A percentile compares a stretch with the other conserved stretches of the same genome.
phyloP scores from a whole-genome alignment of 1,140 invertebrate genomes.

The Anoplophora glabripennis region DNA sequence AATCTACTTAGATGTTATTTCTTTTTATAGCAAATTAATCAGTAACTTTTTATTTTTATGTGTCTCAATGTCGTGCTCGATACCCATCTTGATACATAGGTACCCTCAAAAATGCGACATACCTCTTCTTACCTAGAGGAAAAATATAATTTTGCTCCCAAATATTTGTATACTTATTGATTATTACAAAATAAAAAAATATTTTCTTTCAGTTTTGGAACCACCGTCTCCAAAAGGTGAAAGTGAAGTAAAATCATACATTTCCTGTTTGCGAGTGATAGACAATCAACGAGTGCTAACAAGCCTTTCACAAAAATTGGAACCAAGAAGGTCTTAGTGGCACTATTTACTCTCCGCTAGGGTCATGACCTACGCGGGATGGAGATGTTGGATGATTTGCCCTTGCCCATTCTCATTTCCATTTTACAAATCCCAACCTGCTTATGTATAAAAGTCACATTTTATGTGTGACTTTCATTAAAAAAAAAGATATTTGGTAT shows the following conservation, averaged over 20 bases:
- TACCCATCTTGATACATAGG: too few species aligned
- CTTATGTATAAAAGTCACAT: background rate
- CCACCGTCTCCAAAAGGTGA: constrained; percentile 68
- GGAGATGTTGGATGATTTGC: constrained; percentile 19
- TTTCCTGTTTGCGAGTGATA: constrained; percentile 68
- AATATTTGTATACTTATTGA: too few species aligned
- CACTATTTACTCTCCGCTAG: constrained; percentile 17
- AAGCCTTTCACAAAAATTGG: constrained; percentile 69
- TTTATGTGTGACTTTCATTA: background rate
- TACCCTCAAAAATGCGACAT: too few species aligned
- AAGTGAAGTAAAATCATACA: constrained; percentile 62
- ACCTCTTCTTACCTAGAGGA: too few species aligned
- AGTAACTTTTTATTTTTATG: too few species aligned
- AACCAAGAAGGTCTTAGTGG: constrained; percentile 56
- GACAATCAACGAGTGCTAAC: constrained; percentile 76
- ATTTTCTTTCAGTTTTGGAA: constrained; percentile 55
- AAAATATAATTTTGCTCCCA: too few species aligned
- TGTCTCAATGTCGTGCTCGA: too few species aligned
- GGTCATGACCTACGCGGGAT: constrained; percentile 21
- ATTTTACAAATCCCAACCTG: constrained; percentile 17
- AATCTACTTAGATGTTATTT: too few species aligned
- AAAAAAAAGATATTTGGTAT: background rate
- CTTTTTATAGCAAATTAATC: too few species aligned
- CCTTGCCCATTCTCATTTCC: constrained; percentile 12
- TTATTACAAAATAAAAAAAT: too few species aligned